Conservation (phyloP, 1,140 invertebrate genomes). For the Subanguina moxae region DNA sequence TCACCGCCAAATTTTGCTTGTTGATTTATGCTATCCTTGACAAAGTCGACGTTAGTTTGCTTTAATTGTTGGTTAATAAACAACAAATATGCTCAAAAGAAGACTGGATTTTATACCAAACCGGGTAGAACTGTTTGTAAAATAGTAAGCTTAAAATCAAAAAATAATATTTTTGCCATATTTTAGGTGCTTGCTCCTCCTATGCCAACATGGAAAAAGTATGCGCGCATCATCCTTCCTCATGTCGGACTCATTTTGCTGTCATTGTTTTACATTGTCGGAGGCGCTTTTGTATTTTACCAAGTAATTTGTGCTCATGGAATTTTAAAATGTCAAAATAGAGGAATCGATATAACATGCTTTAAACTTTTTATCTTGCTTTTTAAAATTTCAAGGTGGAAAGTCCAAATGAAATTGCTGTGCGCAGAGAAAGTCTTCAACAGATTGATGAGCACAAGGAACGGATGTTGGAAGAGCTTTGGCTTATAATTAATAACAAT, state of each 20-base stretch:
- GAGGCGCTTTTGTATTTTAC: conserved; percentile 49
- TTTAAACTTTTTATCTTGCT: background rate
- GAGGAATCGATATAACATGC: no score
- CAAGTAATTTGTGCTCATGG: conserved; percentile 13
- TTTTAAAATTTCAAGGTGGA: conserved; percentile 16
- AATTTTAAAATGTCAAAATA: no score
- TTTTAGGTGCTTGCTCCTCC: conserved; percentile 19
- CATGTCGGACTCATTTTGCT: conserved; percentile 47
- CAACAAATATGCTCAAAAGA: background rate
- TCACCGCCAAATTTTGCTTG: no score
- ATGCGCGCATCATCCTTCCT: conserved; percentile 42
- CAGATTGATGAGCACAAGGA: conserved; percentile 35
- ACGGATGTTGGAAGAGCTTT: conserved; percentile 39
- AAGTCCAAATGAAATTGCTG: conserved; percentile 41
- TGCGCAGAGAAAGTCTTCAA: conserved; percentile 36
- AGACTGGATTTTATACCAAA: conserved; percentile 6
- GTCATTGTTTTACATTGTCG: conserved; percentile 43
- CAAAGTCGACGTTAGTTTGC: no score
- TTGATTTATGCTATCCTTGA: no score
- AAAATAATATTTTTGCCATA: conserved; percentile 3
- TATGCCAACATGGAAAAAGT: conserved; percentile 48
- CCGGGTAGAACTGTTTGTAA: background rate
- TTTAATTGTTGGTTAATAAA: background rate
- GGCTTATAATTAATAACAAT: conserved; percentile 32
- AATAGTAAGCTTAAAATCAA: background rate